Evolutionary conservation across 2,113 vertebrate species (phyloP).

Genomic region (Elaphurus davidianus): DNA sequence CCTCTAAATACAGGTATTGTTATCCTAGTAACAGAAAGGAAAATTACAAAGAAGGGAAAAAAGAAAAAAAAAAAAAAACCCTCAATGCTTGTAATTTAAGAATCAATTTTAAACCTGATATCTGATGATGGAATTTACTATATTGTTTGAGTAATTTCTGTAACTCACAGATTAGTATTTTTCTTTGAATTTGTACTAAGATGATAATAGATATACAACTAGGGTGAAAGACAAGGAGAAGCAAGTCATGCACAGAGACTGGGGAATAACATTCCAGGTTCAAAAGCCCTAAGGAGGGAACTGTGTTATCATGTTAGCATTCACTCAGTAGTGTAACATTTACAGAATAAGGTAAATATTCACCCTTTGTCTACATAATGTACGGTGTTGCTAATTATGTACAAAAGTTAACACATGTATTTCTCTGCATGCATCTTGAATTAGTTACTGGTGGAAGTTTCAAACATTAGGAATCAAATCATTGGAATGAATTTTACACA

Average conservation of each 20-base stretch:
- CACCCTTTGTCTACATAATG: background rate
- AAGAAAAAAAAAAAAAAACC: background rate
- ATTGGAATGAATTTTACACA: background rate
- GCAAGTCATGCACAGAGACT: background rate
- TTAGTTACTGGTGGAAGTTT: background rate
- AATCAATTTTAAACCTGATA: background rate
- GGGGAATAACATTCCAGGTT: background rate
- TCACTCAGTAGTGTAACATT: background rate
- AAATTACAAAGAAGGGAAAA: background rate
- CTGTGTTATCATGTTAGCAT: background rate
- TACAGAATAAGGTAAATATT: background rate
- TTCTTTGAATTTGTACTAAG: background rate
- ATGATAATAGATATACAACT: background rate
- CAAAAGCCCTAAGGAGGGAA: background rate
- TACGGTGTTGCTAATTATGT: background rate
- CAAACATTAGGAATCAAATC: background rate
- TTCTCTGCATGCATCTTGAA: background rate
- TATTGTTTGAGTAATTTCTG: background rate
- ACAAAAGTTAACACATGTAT: background rate
- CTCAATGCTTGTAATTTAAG: background rate
- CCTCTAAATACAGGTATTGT: background rate
- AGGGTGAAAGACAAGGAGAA: background rate
- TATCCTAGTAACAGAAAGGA: background rate
- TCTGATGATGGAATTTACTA: background rate
- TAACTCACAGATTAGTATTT: background rate